Conservation (phyloP, 92 coral and sea anemone species). For the Heteractis magnifica region DNA sequence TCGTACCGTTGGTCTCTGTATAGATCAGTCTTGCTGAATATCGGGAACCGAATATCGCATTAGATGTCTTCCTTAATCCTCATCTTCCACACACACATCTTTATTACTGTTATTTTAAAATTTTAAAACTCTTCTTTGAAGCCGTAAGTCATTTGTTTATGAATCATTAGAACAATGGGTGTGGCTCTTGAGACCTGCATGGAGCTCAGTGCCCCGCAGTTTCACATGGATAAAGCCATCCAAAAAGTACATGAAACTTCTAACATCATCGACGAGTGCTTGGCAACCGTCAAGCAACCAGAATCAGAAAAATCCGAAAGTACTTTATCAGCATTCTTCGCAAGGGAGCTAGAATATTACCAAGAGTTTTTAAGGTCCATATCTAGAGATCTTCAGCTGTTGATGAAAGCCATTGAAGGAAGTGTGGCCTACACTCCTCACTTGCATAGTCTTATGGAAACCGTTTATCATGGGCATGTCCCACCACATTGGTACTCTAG, state of each 20-base stretch:
- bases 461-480: constrained; percentile 36
- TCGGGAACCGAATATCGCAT: too few species aligned
- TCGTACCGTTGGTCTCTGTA: too few species aligned
- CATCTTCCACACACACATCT: too few species aligned
- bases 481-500: constrained; percentile 47
- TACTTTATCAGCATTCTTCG: constrained; percentile 50
- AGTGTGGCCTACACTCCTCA: constrained; percentile 52
- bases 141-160: not conserved
- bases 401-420: constrained; percentile 56
- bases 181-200: constrained; percentile 14
- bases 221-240: constrained; percentile 8
- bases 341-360: constrained; percentile 50
- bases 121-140: not conserved
- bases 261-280: not conserved
- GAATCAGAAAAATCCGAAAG: constrained; percentile 18
- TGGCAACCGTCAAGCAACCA: not conserved
- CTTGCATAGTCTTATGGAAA: constrained; percentile 46
- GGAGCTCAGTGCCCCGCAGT: constrained; percentile 16
- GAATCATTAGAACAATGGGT: constrained; percentile 7
- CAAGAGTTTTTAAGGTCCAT: constrained; percentile 18
- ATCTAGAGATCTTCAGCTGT: constrained; percentile 37
- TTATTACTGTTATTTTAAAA: not conserved
- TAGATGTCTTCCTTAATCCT: too few species aligned
- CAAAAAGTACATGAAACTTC: constrained; percentile 6
- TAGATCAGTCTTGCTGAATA: too few species aligned